Conservation (phyloP, 2,888 invertebrate species). For the Pristionchus exspectatus region DNA sequence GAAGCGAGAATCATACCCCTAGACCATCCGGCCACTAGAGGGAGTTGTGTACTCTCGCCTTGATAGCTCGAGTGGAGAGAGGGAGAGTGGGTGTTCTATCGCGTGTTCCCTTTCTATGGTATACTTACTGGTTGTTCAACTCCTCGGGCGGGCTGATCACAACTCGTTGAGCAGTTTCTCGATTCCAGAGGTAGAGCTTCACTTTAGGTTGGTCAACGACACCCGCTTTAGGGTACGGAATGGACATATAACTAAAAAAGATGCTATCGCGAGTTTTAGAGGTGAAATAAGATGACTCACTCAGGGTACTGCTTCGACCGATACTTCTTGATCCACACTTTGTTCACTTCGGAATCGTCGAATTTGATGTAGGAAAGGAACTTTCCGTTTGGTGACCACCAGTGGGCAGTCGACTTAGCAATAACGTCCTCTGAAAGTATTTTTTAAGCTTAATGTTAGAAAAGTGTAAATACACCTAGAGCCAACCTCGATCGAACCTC, state of each 20-base stretch:
- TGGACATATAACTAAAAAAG: constrained; percentile 63
- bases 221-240: constrained; percentile 74
- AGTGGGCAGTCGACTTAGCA: constrained; percentile 62
- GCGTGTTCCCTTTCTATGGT: background rate
- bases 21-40: constrained; percentile 74
- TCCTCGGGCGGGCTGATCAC: constrained; percentile 71
- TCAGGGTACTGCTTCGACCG: constrained; percentile 62
- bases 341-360: constrained; percentile 70
- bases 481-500: constrained; percentile 65
- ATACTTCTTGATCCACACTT: constrained; percentile 67
- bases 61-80: constrained; percentile 17
- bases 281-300: constrained; percentile 54
- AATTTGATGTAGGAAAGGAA: constrained; percentile 69
- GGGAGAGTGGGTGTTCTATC: background rate
- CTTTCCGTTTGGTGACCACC: constrained; percentile 70
- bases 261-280: background rate
- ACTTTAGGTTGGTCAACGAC: constrained; percentile 66
- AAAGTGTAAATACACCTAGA: background rate
- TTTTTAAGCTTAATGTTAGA: background rate
- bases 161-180: constrained; percentile 65
- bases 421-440: constrained; percentile 66
- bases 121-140: constrained; percentile 60
- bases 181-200: constrained; percentile 72
- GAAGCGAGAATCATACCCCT: constrained; percentile 79
- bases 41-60: background rate